Evolutionary conservation across 2,113 vertebrate genomes (phyloP).

Genomic region (Anoura caudifer): DNA sequence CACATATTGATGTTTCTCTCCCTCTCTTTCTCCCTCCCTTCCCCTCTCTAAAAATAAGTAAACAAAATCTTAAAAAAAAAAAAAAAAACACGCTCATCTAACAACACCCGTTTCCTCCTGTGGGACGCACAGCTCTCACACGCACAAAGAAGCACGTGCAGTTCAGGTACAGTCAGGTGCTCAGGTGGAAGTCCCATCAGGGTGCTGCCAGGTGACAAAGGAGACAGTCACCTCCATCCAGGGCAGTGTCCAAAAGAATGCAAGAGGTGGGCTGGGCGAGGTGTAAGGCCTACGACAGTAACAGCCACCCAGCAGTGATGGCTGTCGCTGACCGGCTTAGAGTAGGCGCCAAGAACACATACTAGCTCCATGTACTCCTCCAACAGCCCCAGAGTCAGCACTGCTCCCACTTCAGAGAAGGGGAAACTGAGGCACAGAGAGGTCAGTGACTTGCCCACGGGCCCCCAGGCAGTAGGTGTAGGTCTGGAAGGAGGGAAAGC

Average conservation of each 20-base stretch:
- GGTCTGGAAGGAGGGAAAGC: neutral
- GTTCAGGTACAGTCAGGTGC: neutral
- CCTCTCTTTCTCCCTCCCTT: too few relatives aligned
- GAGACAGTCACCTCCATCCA: neutral
- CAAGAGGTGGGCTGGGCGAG: neutral
- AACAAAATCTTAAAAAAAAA: too few relatives aligned
- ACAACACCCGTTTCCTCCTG: neutral
- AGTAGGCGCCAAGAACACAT: rapidly evolving
- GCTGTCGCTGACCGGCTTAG: neutral
- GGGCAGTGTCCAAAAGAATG: neutral
- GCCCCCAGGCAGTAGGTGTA: neutral
- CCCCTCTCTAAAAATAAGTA: too few relatives aligned
- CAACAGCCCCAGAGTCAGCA: neutral
- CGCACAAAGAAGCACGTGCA: neutral
- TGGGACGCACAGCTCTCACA: too few relatives aligned
- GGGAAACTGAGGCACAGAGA: neutral
- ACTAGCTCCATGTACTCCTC: neutral
- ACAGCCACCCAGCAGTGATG: rapidly evolving
- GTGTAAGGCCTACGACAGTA: rapidly evolving
- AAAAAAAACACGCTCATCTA: neutral
- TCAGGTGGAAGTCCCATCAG: neutral
- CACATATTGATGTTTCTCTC: too few relatives aligned
- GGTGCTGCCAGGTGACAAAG: neutral
- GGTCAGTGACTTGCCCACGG: neutral
- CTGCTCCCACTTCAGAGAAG: neutral